Evolutionary conservation across 2,113 vertebrate species (phyloP), one percentile per base, ranked within the genome.

Genomic region (Bettongia penicillata): DNA sequence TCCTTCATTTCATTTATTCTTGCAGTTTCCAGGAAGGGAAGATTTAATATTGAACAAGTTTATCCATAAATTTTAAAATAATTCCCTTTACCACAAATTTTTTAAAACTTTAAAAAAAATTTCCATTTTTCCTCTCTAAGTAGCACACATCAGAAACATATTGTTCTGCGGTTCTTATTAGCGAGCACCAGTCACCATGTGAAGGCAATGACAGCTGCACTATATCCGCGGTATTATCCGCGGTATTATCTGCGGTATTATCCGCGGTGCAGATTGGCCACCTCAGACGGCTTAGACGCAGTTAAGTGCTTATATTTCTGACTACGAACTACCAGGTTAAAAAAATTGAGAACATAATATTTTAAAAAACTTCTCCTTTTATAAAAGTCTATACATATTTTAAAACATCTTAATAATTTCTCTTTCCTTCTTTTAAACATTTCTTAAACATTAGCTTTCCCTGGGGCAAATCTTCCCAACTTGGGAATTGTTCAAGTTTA

Each of bases 191-290:
- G n/a, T n/a, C 0, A 49, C 91, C 77, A 28, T 61, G 1, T 0
- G 28, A 84, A 26, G 1, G 8, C 4, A 0, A 22, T 51, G 53
- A 19, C 37, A 43, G 7, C n/a, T 8, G 2, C 23, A 84, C 19
- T n/a, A 25, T 0, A 10, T 94, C 89, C n/a, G 11, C 22, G 0
- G 6, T 0, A n/a, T n/a, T n/a, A n/a, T n/a, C n/a, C n/a, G n/a
- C n/a, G n/a, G n/a, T n/a, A n/a, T n/a, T n/a, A n/a, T n/a, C n/a
- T n/a, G n/a, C n/a, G n/a, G n/a, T n/a, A n/a, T n/a, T 0, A 10
- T 94, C 89, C n/a, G 11, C 22, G 0, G 6, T 0, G 3, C 51
- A 50, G 26, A 55, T 19, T 77, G n/a, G 48, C 23, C 0, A 0
- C 57, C 5, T 9, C 0, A 19, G 22, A 31, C 24, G 3, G 31